Evolutionary conservation across 2,797 vertebrate genomes (phyloP), one percentile per base, ranked within the genome.

Genomic region (Serranus cabrilla): DNA sequence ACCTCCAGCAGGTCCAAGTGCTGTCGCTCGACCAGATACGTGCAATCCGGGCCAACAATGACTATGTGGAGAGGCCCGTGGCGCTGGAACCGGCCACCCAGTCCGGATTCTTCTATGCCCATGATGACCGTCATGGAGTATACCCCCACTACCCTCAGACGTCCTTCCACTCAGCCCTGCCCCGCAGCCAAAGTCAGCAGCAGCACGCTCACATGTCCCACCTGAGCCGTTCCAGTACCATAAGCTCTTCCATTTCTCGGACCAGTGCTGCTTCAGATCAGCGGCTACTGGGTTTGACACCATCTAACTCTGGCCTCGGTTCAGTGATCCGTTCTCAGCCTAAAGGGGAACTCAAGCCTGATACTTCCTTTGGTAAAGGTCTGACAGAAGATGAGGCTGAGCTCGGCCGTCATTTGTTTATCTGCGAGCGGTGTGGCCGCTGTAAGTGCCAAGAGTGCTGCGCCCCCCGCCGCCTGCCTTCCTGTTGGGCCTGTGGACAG

Each of bases 1-100:
- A 97, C 87, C 94, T 96, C 71, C 97, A 97, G 89, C 97, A 96
- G 89, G 92, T 92, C 59, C 90, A 89, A n/a, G 96, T 99, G 64
- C 95, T 99, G 81, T 98, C 98, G 70, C 96, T 99, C 3, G 96
- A 98, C 74, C 97, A 99, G 92, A 97, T 99, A 89, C 96, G 95
- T 46, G 94, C 96, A 88, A 97, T 98, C 91, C 95, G 97, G 20
- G 96, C 97, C 91, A 97, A 91, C 94, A 99, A 99, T 84, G 97
- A 99, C 95, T 99, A 99, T 60, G 96, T 99, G 95, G 98, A 99
- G 11, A 91, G 96, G 21, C 98, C 98, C 0, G 93, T 95, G 43
- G 81, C 88, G 0, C 94, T 95, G 27, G 93, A 95, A 70, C 95
- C 94, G 51, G 77, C 81, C 1, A 47, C 91, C 5, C 94, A 94